These are phyloP conservation scores for Thymelicus sylvestris DNA, from an alignment of 2,888 invertebrate genomes.

Conservation along the genomic window DNA sequence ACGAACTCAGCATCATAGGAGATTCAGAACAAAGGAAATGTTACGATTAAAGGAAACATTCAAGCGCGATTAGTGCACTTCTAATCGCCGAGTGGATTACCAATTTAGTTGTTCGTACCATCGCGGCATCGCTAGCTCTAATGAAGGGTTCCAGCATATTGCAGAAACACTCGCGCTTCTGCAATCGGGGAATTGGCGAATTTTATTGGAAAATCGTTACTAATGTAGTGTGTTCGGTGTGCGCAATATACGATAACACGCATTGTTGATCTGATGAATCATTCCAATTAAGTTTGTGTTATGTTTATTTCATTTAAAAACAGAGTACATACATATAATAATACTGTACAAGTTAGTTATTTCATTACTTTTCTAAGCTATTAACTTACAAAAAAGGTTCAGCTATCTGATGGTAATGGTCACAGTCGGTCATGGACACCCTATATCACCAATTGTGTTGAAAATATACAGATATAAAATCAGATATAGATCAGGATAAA, in stretches of 20 bases:
- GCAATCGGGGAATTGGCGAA: conserved; percentile 32
- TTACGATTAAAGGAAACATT: conserved; percentile 38
- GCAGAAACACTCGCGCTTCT: conserved; percentile 36
- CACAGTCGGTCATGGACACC: too few relatives aligned
- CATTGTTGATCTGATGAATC: not conserved
- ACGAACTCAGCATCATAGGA: conserved; percentile 17
- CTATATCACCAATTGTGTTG: too few relatives aligned
- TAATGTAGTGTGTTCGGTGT: conserved; percentile 11
- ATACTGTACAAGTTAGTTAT: too few relatives aligned
- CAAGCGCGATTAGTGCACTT: conserved; percentile 33
- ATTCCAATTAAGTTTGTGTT: not conserved
- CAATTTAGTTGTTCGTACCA: conserved; percentile 64
- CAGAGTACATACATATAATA: too few relatives aligned
- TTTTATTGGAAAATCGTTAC: conserved; percentile 31
- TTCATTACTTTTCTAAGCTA: too few relatives aligned
- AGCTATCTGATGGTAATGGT: too few relatives aligned
- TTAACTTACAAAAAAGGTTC: too few relatives aligned
- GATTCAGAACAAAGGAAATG: conserved; percentile 35
- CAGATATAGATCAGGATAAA: too few relatives aligned
- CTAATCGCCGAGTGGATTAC: conserved; percentile 54
- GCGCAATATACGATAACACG: conserved; percentile 4
- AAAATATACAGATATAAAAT: too few relatives aligned
- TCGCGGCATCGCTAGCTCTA: conserved; percentile 61
- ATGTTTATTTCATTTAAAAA: too few relatives aligned
- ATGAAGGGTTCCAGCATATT: conserved; percentile 48